Evolutionary conservation across 2,113 vertebrate genomes (phyloP).

Genomic region (Oreotrochilus melanogaster): DNA sequence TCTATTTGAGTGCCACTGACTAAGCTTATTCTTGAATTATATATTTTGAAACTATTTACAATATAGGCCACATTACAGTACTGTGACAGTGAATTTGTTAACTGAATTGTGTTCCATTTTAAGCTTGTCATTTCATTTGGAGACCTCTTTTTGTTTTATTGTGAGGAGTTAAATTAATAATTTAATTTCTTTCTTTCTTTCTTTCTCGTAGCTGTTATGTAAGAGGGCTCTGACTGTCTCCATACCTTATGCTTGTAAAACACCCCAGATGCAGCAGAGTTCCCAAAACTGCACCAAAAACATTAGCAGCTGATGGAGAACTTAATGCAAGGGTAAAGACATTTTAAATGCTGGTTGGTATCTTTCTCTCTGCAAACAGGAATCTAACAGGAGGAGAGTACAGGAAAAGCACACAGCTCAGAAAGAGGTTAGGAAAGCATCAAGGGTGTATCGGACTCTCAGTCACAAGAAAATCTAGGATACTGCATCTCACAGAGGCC

Average conservation of each 20-base stretch:
- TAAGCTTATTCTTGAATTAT: neutral
- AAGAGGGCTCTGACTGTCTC: neutral
- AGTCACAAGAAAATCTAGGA: neutral
- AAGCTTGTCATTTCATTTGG: neutral
- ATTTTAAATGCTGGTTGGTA: neutral
- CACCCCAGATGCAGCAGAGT: neutral
- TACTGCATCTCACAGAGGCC: neutral
- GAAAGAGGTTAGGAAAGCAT: neutral
- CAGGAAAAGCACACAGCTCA: neutral
- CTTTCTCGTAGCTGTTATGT: neutral
- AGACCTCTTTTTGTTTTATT: neutral
- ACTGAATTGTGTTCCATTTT: neutral
- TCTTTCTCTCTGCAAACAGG: neutral
- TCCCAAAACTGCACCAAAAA: neutral
- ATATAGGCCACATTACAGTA: accelerated
- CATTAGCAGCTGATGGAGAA: neutral
- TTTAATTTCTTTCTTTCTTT: neutral
- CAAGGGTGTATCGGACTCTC: neutral
- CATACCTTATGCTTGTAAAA: neutral
- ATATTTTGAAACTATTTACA: neutral
- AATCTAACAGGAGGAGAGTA: neutral
- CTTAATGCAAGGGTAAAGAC: neutral
- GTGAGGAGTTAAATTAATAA: neutral
- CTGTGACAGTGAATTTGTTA: neutral
- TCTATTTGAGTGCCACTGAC: neutral